These are phyloP conservation scores for Parelbella ahira DNA, from an alignment of 2,888 invertebrate species.

Conservation along the genomic window DNA sequence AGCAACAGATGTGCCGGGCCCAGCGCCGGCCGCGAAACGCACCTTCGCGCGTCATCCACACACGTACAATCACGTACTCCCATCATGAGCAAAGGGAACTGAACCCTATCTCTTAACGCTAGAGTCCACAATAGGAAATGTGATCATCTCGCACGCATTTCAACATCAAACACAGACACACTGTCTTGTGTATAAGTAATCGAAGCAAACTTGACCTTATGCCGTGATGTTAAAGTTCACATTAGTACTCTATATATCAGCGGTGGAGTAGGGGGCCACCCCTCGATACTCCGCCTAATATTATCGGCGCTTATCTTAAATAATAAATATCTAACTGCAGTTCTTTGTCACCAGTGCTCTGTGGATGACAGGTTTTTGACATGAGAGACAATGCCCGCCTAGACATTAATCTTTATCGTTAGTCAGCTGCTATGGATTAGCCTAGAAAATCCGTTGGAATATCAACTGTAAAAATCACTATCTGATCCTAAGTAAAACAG, in stretches of 20 bases:
- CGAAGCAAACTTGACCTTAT: background rate
- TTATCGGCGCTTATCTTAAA: slow-evolving; percentile 60
- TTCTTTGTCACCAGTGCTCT: background rate
- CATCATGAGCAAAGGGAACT: slow-evolving; percentile 5
- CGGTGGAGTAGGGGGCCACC: slow-evolving; percentile 33
- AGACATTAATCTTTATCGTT: background rate
- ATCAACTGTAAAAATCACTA: background rate
- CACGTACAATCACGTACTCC: slow-evolving; percentile 10
- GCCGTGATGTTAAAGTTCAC: background rate
- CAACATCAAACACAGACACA: too few relatives aligned
- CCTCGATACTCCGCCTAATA: slow-evolving; percentile 48
- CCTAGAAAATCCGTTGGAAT: too few relatives aligned
- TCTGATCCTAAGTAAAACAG: too few relatives aligned
- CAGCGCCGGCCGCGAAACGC: slow-evolving; percentile 31
- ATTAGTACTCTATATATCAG: too few relatives aligned
- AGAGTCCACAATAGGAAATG: slow-evolving; percentile 28
- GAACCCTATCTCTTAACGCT: slow-evolving; percentile 22
- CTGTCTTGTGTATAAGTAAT: too few relatives aligned
- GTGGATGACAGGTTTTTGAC: background rate
- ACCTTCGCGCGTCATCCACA: slow-evolving; percentile 34
- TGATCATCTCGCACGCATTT: too few relatives aligned
- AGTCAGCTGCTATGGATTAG: background rate
- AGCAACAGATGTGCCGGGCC: slow-evolving; percentile 48
- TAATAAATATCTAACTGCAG: slow-evolving; percentile 49
- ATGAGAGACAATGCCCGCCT: background rate